These are phyloP conservation scores for Cirrhinus mrigala DNA, from an alignment of 2,797 vertebrate species.

Conservation along the genomic window DNA sequence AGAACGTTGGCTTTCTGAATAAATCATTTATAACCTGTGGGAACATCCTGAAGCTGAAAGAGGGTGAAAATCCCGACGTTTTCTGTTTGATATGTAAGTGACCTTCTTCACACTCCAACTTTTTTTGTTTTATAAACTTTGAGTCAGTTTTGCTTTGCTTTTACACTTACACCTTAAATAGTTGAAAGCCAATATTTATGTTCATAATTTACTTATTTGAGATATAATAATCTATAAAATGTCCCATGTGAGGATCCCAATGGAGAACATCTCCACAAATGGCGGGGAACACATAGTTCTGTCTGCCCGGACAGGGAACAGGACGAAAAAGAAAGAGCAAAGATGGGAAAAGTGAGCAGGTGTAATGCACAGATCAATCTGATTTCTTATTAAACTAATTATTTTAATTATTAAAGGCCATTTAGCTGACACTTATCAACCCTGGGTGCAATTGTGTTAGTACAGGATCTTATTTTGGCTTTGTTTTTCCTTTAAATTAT, in stretches of 20 bases:
- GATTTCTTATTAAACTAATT: not conserved
- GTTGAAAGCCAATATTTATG: not conserved
- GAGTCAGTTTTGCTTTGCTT: not conserved
- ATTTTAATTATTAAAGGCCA: not conserved
- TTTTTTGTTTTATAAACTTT: not conserved
- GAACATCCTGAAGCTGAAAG: slow-evolving; percentile 33
- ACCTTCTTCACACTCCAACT: slow-evolving; percentile 29
- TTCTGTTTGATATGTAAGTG: slow-evolving; percentile 59
- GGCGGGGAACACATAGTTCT: slow-evolving; percentile 1
- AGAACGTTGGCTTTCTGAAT: not conserved
- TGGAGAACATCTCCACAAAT: not conserved
- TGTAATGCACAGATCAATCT: not conserved
- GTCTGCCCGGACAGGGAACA: not conserved
- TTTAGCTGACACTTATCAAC: not conserved
- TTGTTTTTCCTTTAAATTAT: not conserved
- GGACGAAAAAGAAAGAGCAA: not conserved
- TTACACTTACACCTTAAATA: not conserved
- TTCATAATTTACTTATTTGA: not conserved
- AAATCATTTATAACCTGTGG: slow-evolving; percentile 8
- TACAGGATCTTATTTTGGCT: not conserved
- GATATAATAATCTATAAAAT: not conserved
- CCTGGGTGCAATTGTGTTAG: not conserved
- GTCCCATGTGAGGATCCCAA: not conserved
- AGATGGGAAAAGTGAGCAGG: not conserved
- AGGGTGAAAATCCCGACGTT: slow-evolving; percentile 41